These are phyloP conservation scores for Phallusia fumigata DNA, from an alignment of 23 tunicate species.

Conservation along the genomic window DNA sequence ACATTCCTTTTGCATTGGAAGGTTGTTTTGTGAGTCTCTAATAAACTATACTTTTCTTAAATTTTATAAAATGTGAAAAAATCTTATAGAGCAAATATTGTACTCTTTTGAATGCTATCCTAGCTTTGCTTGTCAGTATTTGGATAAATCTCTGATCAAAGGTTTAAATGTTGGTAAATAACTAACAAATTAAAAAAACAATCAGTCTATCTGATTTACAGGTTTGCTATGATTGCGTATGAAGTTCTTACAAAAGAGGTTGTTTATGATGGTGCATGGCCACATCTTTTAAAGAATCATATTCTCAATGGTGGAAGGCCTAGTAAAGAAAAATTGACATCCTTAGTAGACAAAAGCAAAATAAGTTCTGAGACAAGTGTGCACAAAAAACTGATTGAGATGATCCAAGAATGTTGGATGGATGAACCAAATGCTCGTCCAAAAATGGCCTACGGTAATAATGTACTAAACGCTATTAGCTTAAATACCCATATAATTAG, in stretches of 20 bases:
- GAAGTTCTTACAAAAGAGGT: neutral
- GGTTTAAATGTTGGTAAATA: too few relatives aligned
- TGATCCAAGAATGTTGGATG: neutral
- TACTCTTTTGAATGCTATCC: too few relatives aligned
- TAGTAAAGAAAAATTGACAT: neutral
- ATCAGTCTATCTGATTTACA: neutral
- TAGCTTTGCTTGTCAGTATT: too few relatives aligned
- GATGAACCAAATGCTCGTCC: neutral
- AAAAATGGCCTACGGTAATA: neutral
- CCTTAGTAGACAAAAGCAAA: neutral
- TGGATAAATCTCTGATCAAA: too few relatives aligned
- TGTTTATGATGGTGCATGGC: neutral
- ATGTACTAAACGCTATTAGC: neutral
- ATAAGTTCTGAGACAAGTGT: neutral
- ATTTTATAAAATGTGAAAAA: too few relatives aligned
- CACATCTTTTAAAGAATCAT: neutral
- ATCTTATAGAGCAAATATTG: too few relatives aligned
- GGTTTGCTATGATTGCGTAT: neutral
- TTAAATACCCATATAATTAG: too few relatives aligned
- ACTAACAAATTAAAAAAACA: too few relatives aligned
- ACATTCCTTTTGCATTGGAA: too few relatives aligned
- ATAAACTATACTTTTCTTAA: too few relatives aligned
- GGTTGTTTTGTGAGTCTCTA: too few relatives aligned
- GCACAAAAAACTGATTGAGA: neutral
- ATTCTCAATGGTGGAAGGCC: neutral